Conservation (phyloP, 2,888 invertebrate genomes). For the Hydriomena furcata region DNA sequence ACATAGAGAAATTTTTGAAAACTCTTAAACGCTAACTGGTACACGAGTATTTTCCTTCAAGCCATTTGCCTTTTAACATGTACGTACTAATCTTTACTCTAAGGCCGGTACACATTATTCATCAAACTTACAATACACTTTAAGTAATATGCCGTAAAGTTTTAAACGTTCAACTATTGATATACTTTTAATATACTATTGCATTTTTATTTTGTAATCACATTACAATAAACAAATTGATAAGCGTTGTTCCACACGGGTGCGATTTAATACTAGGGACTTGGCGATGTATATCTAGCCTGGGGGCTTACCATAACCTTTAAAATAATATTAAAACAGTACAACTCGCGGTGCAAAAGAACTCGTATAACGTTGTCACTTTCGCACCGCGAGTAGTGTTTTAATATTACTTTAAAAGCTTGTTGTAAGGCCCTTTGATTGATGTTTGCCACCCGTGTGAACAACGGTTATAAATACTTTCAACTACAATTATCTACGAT, state of each 20-base stretch:
- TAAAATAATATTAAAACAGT: too few relatives aligned
- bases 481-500: conserved; percentile 17
- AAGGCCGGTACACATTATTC: conserved; percentile 78
- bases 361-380: too few relatives aligned
- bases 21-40: conserved; percentile 68
- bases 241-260: conserved; percentile 29
- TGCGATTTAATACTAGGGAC: conserved; percentile 1
- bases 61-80: conserved; percentile 63
- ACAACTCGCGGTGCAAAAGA: too few relatives aligned
- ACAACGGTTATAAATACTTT: conserved; percentile 13
- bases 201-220: conserved; percentile 63
- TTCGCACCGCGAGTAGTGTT: too few relatives aligned
- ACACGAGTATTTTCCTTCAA: conserved; percentile 59
- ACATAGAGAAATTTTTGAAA: conserved; percentile 78
- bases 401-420: too few relatives aligned
- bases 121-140: conserved; percentile 75
- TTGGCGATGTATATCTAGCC: conserved; percentile 34
- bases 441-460: conserved; percentile 8
- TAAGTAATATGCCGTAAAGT: conserved; percentile 65
- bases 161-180: conserved; percentile 70
- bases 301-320: too few relatives aligned
- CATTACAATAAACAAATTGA: conserved; percentile 50
- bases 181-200: conserved; percentile 62
- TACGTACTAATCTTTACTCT: conserved; percentile 69
- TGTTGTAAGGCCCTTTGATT: too few relatives aligned